Conservation (phyloP, 2,113 vertebrate species). For the Eonycteris spelaea region DNA sequence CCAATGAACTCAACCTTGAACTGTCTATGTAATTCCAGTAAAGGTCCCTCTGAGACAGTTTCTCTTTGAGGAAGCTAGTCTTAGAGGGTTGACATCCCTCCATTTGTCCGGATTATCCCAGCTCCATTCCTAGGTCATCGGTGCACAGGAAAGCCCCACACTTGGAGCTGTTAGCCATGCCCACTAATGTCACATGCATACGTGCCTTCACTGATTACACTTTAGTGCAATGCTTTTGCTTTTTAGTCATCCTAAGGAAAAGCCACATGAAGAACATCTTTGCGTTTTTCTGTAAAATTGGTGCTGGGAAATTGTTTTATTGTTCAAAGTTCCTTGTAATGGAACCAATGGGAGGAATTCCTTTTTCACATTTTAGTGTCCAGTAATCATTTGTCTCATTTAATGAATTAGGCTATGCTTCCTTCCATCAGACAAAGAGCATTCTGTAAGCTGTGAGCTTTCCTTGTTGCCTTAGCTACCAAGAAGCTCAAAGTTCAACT, state of each 20-base stretch:
- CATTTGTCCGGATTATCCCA: background rate
- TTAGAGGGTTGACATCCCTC: background rate
- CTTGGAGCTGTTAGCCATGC: background rate
- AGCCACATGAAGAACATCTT: background rate
- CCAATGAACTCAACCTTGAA: constrained; percentile 25
- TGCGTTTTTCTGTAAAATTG: background rate
- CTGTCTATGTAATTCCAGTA: background rate
- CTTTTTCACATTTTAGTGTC: background rate
- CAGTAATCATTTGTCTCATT: background rate
- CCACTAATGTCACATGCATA: background rate
- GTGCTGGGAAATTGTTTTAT: background rate
- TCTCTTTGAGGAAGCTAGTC: background rate
- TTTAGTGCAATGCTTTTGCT: background rate
- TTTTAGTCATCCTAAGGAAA: background rate
- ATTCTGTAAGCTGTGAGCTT: background rate
- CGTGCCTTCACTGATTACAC: background rate
- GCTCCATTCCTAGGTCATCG: background rate
- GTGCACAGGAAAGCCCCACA: background rate
- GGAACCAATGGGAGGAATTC: background rate
- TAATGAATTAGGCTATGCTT: background rate
- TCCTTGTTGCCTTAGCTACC: background rate
- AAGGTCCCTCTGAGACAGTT: background rate
- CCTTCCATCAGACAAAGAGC: background rate
- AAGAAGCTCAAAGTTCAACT: background rate
- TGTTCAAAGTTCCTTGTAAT: background rate